Conservation (phyloP, 1,140 invertebrate genomes). For the Tetramorium parvispinum region DNA sequence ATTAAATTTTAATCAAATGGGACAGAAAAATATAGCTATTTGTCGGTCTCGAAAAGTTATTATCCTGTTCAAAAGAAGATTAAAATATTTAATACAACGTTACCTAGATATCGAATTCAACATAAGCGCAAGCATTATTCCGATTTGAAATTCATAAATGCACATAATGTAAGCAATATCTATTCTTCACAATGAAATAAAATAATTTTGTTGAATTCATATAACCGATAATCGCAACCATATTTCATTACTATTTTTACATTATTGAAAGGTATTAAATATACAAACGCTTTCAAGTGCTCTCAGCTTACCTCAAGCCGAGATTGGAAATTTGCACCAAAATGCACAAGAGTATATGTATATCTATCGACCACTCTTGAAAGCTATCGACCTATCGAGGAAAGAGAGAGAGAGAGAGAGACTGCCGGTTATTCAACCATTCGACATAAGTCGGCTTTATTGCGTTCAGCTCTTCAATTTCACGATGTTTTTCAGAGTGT, state of each 20-base stretch:
- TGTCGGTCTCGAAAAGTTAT: not conserved
- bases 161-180: not conserved
- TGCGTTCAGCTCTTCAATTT: not conserved
- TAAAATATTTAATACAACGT: not conserved
- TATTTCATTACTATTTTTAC: not conserved
- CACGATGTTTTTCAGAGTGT: conserved; percentile 88
- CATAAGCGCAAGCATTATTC: not conserved
- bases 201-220: not conserved
- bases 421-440: conserved; percentile 7
- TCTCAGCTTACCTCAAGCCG: not conserved
- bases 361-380: not conserved
- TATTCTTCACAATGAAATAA: not conserved
- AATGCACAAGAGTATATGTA: not conserved
- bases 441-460: conserved; percentile 6
- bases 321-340: not conserved
- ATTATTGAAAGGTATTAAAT: not conserved
- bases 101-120: not conserved
- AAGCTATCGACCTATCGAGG: not conserved
- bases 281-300: not conserved
- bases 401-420: not conserved
- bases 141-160: not conserved
- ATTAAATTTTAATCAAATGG: not conserved
- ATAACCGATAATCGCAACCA: not conserved
- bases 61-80: not conserved
- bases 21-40: not conserved